These are phyloP conservation scores for Labia minor DNA, from an alignment of 2,888 invertebrate species.

Conservation along the genomic window DNA sequence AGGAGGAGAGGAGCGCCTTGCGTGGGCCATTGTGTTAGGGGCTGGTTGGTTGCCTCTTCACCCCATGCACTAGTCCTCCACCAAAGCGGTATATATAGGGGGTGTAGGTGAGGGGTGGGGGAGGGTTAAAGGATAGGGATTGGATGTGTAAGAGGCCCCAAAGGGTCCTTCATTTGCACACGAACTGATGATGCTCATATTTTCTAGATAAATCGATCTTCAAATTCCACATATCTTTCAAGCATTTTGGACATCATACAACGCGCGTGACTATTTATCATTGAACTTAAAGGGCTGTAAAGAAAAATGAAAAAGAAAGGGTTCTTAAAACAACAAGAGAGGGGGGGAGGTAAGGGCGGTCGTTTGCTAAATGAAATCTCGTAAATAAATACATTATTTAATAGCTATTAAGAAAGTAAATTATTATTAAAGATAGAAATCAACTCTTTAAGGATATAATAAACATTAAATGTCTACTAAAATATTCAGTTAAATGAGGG, in stretches of 20 bases:
- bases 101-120: too few species aligned
- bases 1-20: too few species aligned
- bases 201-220: slow-evolving; percentile 1
- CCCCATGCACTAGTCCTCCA: neutral
- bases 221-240: neutral
- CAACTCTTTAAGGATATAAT: neutral
- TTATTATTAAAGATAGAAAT: slow-evolving; percentile 13
- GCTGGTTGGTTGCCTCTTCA: too few species aligned
- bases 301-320: neutral
- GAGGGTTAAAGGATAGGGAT: too few species aligned
- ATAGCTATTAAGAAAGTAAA: slow-evolving; percentile 5
- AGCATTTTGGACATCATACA: neutral
- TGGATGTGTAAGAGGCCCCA: neutral
- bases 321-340: neutral
- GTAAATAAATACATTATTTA: slow-evolving; percentile 13
- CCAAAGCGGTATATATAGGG: too few species aligned
- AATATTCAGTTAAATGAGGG: neutral
- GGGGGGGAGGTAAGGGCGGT: too few species aligned
- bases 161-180: neutral
- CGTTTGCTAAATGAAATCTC: neutral
- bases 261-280: slow-evolving; percentile 13
- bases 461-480: slow-evolving; percentile 13
- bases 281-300: neutral
- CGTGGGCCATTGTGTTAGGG: too few species aligned
- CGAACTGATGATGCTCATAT: neutral